Conservation (phyloP, 2,888 invertebrate species). For the Salticus scenicus region DNA sequence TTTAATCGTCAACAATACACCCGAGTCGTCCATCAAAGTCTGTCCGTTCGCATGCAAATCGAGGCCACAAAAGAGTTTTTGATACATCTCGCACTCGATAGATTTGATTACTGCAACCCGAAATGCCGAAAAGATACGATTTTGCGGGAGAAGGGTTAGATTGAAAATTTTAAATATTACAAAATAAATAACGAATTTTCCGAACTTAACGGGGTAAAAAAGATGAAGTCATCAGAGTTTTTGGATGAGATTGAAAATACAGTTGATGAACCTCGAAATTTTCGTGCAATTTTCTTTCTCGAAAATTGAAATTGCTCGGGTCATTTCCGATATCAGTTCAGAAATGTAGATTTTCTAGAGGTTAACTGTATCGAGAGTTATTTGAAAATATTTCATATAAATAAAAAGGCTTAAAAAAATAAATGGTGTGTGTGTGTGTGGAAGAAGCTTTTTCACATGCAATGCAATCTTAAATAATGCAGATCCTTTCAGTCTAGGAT, state of each 20-base stretch:
- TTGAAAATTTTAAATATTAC: constrained; percentile 6
- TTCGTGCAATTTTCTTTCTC: not conserved
- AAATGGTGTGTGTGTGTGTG: too few species aligned
- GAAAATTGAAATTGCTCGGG: not conserved
- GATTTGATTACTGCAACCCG: constrained; percentile 3
- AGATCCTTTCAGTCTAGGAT: too few species aligned
- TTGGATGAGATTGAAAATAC: not conserved
- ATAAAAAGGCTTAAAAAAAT: too few species aligned
- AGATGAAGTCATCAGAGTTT: constrained; percentile 4
- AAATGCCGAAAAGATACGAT: not conserved
- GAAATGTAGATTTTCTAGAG: too few species aligned
- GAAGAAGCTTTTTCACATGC: too few species aligned
- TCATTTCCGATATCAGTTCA: too few species aligned
- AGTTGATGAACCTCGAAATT: not conserved
- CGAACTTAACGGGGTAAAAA: constrained; percentile 25
- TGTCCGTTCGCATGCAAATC: constrained; percentile 13
- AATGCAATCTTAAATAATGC: too few species aligned
- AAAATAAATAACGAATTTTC: constrained; percentile 9
- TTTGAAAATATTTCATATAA: too few species aligned
- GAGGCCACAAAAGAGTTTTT: constrained; percentile 52
- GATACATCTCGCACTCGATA: constrained; percentile 31
- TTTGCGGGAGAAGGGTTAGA: constrained; percentile 11
- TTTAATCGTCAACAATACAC: constrained; percentile 63
- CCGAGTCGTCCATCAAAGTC: constrained; percentile 56
- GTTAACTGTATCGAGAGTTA: too few species aligned